Evolutionary conservation across 1,140 invertebrate species (phyloP), one percentile per base, ranked within the genome.

Genomic region (Agrypnia vestita): DNA sequence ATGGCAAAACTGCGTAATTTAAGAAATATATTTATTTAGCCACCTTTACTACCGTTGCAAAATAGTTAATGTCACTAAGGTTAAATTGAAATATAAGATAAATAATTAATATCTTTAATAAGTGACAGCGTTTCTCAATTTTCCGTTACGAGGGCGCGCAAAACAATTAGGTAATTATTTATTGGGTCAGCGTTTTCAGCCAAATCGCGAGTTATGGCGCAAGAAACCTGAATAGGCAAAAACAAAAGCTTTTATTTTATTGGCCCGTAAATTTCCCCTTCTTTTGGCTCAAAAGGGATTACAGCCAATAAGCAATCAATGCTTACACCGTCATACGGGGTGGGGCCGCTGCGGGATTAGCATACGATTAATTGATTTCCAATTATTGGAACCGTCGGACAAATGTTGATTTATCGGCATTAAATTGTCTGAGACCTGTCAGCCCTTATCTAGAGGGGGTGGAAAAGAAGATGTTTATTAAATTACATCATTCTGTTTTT

Each of bases 361-460:
- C 76, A 83, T 80, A 80, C 75, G 71, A 83, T 80, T 83, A 80
- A 83, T 82, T 82, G 78, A 82, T 83, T 83, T 80, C 72, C 82
- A 80, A 83, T 83, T 83, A 82, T 78, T 61, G 15, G 51, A 15
- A 74, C 49, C 53, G 12, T n/a, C 55, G 19, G 25, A 74, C 49
- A 55, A 74, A 56, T 64, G 74, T 35, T 76, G 74, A 76, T 76
- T 76, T 76, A 76, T 76, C 21, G 53, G 74, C 59, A 44, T 76
- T 76, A 61, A 19, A 76, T 61, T 47, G 74, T 76, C 74, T 76
- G 25, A 55, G 71, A 74, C 51, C 19, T 74, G 76, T 79, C 72
- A 61, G 19, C 25, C 25, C 25, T 35, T 35, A 35, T 35, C 25
- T 35, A 35, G 25, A 35, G 25, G n/a, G n/a, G 25, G 25, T 35